Conservation (phyloP, 2,888 invertebrate species). For the Drosophila peninsularis region DNA sequence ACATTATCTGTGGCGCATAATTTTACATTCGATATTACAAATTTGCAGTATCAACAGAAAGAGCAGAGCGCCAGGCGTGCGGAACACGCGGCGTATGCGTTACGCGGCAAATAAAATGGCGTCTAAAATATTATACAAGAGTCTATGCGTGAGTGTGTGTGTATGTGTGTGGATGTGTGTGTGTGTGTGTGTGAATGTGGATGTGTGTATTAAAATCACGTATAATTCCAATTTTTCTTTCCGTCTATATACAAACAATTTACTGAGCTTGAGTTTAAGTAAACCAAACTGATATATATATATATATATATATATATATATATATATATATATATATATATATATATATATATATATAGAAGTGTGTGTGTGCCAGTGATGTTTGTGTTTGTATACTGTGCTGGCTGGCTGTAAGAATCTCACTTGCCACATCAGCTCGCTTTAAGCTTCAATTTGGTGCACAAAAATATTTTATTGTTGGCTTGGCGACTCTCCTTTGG, state of each 20-base stretch:
- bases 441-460: constrained; percentile 56
- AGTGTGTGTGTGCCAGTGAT: not conserved
- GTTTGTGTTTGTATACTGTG: not conserved
- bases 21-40: constrained; percentile 53
- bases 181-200: constrained; percentile 9
- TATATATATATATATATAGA: not conserved
- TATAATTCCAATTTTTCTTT: constrained; percentile 50
- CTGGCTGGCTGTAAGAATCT: constrained; percentile 13
- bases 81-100: constrained; percentile 43
- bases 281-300: not conserved
- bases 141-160: constrained; percentile 5
- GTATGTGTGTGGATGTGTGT: not conserved
- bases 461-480: constrained; percentile 40
- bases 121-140: not conserved
- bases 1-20: constrained; percentile 58
- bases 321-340: not conserved
- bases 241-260: constrained; percentile 7
- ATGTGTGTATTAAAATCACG: constrained; percentile 41
- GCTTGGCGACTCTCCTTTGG: constrained; percentile 24
- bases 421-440: constrained; percentile 20
- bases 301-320: not conserved
- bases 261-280: constrained; percentile 6
- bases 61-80: not conserved
- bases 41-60: constrained; percentile 28
- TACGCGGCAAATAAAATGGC: constrained; percentile 36